Evolutionary conservation across 64 coral and sea anemone species (phyloP), one percentile per base, ranked within the genome.

Genomic region (Acropora tenuis): DNA sequence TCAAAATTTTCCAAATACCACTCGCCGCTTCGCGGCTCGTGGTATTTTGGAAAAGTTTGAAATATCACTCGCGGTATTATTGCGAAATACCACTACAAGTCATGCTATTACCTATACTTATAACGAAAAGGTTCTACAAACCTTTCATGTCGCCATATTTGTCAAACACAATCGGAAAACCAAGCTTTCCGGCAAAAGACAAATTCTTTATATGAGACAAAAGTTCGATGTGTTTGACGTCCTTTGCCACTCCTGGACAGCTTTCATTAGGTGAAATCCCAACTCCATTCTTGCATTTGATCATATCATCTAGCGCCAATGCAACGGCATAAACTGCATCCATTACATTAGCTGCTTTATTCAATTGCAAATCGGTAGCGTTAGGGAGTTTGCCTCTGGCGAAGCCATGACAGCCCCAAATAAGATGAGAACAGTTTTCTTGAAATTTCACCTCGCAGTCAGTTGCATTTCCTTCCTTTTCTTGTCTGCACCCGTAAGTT

Each of bases 261-360:
- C 43, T 79, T n/a, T 73, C 84, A 94, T 90, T 77, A 80, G 20
- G 3, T 45, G 81, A 46, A 47, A 91, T 84, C 12, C 74, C 48
- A 9, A n/a, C 44, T 49, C 71, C 47, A 0, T 89, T 87, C 75
- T 89, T 85, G 52, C 95, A 96, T 43, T 92, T 96, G 6, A 89
- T 49, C 78, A 99, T 90, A 4, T 79, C 85, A 1, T 99, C 74
- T 30, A 99, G 82, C 1, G 91, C 94, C 30, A 87, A 79, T 1
- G 94, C 97, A 11, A 98, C 90, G 20, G 97, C 45, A 42, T 99
- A 94, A 18, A 99, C 97, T 8, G 94, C 93, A 42, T 99, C 97
- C 97, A 99, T 99, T 1, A 99, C 97, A 18, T 99, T 99, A 0
- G 97, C 83, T 1, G 94, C 88, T 46, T 99, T 99, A 58, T 96